A percentile compares a stretch with the other conserved stretches of the same genome.
Conservation (phyloP, 1,140 invertebrate species). For the Caerostris darwini region DNA sequence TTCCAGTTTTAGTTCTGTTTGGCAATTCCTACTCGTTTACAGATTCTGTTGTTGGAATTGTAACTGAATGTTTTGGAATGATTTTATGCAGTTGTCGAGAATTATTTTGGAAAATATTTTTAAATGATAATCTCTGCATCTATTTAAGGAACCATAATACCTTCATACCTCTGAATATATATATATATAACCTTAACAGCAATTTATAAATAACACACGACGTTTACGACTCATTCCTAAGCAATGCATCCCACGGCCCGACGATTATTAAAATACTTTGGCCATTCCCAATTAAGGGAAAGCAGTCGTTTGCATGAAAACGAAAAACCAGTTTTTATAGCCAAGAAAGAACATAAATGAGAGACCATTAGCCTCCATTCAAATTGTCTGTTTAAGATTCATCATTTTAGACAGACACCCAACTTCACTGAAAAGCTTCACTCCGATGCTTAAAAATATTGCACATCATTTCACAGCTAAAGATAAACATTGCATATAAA, state of each 20-base stretch:
- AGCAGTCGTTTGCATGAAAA: constrained; percentile 23
- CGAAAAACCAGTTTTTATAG: constrained; percentile 11
- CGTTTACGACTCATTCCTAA: neutral
- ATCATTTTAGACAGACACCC: neutral
- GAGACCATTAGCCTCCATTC: constrained; percentile 16
- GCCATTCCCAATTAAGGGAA: neutral
- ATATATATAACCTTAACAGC: neutral
- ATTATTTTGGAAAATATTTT: too few species aligned
- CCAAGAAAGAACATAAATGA: neutral
- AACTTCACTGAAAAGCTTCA: neutral
- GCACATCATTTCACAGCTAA: constrained; percentile 42
- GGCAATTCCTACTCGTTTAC: too few species aligned
- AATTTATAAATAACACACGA: neutral
- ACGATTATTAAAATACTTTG: constrained; percentile 18
- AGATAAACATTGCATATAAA: constrained; percentile 32
- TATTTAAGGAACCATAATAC: neutral
- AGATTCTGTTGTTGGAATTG: too few species aligned
- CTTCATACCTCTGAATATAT: neutral
- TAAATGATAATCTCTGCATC: too few species aligned
- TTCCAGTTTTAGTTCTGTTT: too few species aligned
- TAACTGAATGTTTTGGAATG: too few species aligned
- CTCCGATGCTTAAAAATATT: constrained; percentile 35
- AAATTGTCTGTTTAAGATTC: constrained; percentile 29
- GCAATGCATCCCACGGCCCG: neutral
- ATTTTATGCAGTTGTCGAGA: too few species aligned